Evolutionary conservation across 2,888 invertebrate genomes (phyloP), one percentile per base, ranked within the genome.

Genomic region (Tupiocoris notatus): DNA sequence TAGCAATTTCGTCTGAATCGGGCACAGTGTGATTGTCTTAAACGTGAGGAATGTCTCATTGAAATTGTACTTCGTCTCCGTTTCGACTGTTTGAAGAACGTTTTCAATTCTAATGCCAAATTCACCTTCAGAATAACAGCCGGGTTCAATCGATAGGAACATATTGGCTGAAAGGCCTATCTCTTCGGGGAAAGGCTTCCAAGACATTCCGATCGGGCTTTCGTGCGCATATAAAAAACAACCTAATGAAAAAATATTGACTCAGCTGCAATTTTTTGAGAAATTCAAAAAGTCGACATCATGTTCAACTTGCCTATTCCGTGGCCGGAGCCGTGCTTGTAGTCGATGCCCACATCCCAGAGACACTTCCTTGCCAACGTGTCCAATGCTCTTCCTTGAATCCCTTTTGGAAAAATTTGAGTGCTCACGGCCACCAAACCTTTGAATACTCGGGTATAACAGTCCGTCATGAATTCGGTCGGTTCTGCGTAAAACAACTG

Each of bases 51-150:
- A 95, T 0, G 90, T 91, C 23, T 89, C 88, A 0, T 91, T 89
- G 57, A 88, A 88, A 78, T 81, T 82, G 81, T 85, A 84, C 80
- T 86, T 85, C 2, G 88, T 87, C 9, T 86, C 83, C 6, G 89
- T 89, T 24, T 86, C 85, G 0, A 92, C 87, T 1, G 92, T 88
- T 80, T 91, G 88, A 24, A 96, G 89, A 79, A 96, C 88, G 83
- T 96, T 96, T 83, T 98, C 97, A 74, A 96, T 88, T 7, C 97
- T 88, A 68, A 96, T 91, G 0, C 97, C 97, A 85, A 93, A 97
- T 80, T 91, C 88, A 0, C 92, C 93, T 79, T 93, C 92, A 83
- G 95, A 91, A 84, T 98, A 98, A 85, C 90, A 97, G 0, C 97
- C 97, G 0, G 97, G 97, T 83, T 95, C 95, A 82, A 93, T 92